phyloP scores from a whole-genome alignment of 2,888 invertebrate genomes.

The Cantharis nigra region DNA sequence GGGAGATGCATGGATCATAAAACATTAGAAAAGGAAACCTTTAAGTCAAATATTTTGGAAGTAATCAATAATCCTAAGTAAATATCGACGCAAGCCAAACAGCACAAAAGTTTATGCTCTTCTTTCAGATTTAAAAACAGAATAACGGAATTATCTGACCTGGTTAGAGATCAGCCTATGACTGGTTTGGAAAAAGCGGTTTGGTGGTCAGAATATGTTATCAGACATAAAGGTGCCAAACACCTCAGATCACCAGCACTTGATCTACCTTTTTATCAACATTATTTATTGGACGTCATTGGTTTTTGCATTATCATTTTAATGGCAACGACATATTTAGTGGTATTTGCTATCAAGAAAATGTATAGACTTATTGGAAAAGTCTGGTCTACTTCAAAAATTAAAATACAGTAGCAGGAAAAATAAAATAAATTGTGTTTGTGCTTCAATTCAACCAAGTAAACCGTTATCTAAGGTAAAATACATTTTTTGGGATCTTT shows the following conservation, averaged over 20 bases:
- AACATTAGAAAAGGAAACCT: constrained; percentile 39
- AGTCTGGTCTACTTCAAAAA: background rate
- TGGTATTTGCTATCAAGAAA: background rate
- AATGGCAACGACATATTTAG: background rate
- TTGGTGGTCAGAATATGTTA: constrained; percentile 44
- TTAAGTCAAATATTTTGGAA: constrained; percentile 42
- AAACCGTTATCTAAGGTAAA: too few relatives aligned
- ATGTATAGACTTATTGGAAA: background rate
- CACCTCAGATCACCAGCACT: constrained; percentile 33
- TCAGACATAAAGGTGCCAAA: constrained; percentile 39
- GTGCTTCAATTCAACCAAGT: too few relatives aligned
- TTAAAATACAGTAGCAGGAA: background rate
- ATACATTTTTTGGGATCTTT: too few relatives aligned
- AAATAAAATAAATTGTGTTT: background rate
- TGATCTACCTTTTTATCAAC: constrained; percentile 35
- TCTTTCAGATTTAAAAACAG: constrained; percentile 39
- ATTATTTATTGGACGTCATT: constrained; percentile 38
- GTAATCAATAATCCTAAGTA: constrained; percentile 29
- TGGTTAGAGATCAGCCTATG: constrained; percentile 40
- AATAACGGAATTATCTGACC: constrained; percentile 20
- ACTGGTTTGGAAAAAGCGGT: constrained; percentile 39
- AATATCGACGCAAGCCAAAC: background rate
- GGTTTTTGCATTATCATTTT: constrained; percentile 11
- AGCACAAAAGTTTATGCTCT: background rate
- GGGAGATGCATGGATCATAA: constrained; percentile 49